Base-by-base conservation (phyloP, 1,140 invertebrate genomes). In the Steinernema feltiae region DNA sequence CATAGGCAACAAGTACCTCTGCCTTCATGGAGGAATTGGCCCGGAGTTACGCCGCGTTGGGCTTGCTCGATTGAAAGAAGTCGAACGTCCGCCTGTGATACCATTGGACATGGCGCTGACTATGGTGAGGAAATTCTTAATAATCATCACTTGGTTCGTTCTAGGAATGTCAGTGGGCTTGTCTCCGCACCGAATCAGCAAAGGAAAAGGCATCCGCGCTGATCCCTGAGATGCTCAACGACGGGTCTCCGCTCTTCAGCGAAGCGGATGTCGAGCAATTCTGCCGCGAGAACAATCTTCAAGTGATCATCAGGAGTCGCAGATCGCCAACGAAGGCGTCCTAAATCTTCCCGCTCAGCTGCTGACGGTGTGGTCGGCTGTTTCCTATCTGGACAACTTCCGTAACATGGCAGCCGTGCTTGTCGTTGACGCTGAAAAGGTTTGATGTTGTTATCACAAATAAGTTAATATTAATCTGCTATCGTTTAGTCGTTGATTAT, bases 381-480 rank as follows among this genome's bases (percentile, higher is more conserved):
- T 75, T 30, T 32, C 74, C 0, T 75, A 70, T n/a, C 31, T 75
- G 1, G 74, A 75, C 35, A 75, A 75, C 31, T 75, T 75, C 31
- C 53, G 74, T 0, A 75, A 75, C 24, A 30, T 48, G 17, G 74
- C 74, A 7, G 74, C 74, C 3, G 74, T 71, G 17, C 48, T 75
- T 18, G 35, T 31, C 12, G 31, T 75, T 15, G 74, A 75, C 15
- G 46, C 69, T 18, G 69, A 71, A 3, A 35, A 69, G 17, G 74
- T 75, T 30, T 12, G 12, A 15, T 32, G 7, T 46, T 46, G 41
- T 46, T n/a, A n/a, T n/a, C n/a, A n/a, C n/a, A 41, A 41, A 27
- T 21, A 27, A 7, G 15, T 17, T n/a, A 3, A 63, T 7, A 15
- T 63, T 63, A 15, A 27, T 21, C 15, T n/a, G 24, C 24, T 27